Base-by-base conservation (phyloP, 2,888 invertebrate genomes). In the Serripes groenlandicus region DNA sequence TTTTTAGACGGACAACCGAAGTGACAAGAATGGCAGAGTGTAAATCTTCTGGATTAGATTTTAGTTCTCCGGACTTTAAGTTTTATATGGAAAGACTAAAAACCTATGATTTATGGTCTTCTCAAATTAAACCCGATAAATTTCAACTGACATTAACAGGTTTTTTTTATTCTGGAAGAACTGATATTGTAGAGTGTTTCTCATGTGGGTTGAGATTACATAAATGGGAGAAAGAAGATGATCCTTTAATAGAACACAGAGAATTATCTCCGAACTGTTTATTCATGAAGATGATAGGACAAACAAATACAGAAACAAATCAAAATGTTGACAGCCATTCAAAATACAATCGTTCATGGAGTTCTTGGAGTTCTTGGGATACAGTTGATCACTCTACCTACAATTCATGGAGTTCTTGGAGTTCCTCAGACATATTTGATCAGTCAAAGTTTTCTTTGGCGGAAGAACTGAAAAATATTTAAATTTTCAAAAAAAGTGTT, bases 281-380 rank as follows among this genome's bases (percentile, higher is more conserved):
- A 75, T 80, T 80, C 56, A 58, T 80, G 28, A 58, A 75, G 42
- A 80, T 71, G 26, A 56, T 75, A 49, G 75, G 70, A 75, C 71
- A 60, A 23, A 7, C n/a, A 1, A 54, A 30, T 34, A 32, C 32
- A 32, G 5, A 32, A 18, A 21, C 28, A 7, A 30, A 30, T 37
- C 69, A 52, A 30, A n/a, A n/a, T n/a, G n/a, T n/a, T n/a, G n/a
- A n/a, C n/a, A n/a, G n/a, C n/a, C n/a, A n/a, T n/a, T n/a, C n/a
- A n/a, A n/a, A n/a, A n/a, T n/a, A n/a, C n/a, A n/a, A n/a, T n/a
- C n/a, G n/a, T 58, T 58, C 58, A 2, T 26, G 28, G 26, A 11
- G 23, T 26, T 1, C 7, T 21, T 49, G 49, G 49, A 49, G 21
- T 49, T 49, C 49, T 49, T 21, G 18, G n/a, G n/a, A n/a, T n/a